Conservation (phyloP, 2,797 vertebrate species). For the Enteromius unitaeniatus region DNA sequence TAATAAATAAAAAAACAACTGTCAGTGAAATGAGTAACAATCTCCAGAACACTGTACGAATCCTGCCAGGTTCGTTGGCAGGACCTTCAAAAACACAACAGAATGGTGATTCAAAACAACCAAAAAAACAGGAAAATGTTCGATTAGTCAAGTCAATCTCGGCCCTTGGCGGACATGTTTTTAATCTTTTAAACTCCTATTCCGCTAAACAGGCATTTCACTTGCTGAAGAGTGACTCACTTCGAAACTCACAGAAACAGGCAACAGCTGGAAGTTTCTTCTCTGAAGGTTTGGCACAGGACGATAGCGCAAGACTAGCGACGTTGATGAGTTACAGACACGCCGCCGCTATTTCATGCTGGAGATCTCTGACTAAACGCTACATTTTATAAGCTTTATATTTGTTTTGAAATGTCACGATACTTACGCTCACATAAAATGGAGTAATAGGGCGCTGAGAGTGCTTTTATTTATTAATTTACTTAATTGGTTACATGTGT, state of each 20-base stretch:
- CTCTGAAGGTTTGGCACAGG: slow-evolving; percentile 47
- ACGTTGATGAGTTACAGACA: slow-evolving; percentile 45
- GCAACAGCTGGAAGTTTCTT: slow-evolving; percentile 51
- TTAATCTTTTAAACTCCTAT: slow-evolving; percentile 39
- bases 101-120: background rate
- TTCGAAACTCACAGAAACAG: slow-evolving; percentile 34
- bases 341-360: slow-evolving; percentile 26
- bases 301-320: slow-evolving; percentile 7
- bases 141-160: slow-evolving; percentile 22
- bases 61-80: slow-evolving; percentile 9
- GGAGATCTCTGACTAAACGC: slow-evolving; percentile 47
- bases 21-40: background rate
- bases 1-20: background rate
- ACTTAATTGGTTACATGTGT: slow-evolving; percentile 45
- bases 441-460: slow-evolving; percentile 26
- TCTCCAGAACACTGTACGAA: background rate
- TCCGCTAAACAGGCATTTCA: slow-evolving; percentile 25
- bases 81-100: slow-evolving; percentile 9
- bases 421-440: slow-evolving; percentile 43
- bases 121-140: slow-evolving; percentile 12
- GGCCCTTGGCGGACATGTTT: slow-evolving; percentile 20
- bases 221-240: slow-evolving; percentile 38
- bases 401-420: slow-evolving; percentile 55
- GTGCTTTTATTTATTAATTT: slow-evolving; percentile 51
- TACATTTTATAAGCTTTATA: slow-evolving; percentile 47